phyloP scores from a whole-genome alignment of 2,797 vertebrate species.

The Champsocephalus gunnari region DNA sequence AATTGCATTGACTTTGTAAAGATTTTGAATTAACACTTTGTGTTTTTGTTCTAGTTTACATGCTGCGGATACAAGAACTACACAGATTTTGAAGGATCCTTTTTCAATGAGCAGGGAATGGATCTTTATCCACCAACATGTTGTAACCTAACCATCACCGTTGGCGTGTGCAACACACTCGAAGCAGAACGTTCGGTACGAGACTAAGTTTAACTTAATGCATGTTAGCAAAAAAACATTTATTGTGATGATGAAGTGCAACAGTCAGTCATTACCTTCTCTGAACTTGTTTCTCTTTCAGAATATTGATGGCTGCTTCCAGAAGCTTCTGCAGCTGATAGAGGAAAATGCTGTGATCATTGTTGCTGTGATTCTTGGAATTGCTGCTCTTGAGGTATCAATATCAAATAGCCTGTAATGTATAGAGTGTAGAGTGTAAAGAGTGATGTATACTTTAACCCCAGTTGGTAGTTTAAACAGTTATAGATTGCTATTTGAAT shows the following conservation, averaged over 20 bases:
- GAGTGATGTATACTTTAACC: neutral
- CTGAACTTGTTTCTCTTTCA: conserved; percentile 42
- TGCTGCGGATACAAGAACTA: conserved; percentile 85
- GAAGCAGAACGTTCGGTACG: accelerated
- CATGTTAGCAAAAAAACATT: neutral
- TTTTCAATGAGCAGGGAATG: accelerated
- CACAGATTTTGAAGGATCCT: conserved; percentile 77
- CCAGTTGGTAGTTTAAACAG: neutral
- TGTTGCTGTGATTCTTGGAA: conserved; percentile 80
- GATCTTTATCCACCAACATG: conserved; percentile 56
- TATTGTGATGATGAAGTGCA: neutral
- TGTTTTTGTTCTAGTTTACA: conserved; percentile 69
- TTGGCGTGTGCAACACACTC: accelerated
- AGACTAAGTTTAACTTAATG: neutral
- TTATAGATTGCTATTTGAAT: neutral
- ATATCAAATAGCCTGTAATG: neutral
- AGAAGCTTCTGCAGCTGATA: conserved; percentile 68
- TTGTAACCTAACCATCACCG: conserved; percentile 5
- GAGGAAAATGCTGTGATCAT: conserved; percentile 76
- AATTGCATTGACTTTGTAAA: neutral
- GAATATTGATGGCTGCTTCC: conserved; percentile 72
- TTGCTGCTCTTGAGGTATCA: conserved; percentile 84
- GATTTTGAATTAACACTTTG: conserved; percentile 7
- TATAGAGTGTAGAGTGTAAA: no score
- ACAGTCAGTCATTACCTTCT: neutral